A percentile compares a stretch with the other conserved stretches of the same genome.
phyloP scores from a whole-genome alignment of 2,888 invertebrate species.

The Acrocera orbiculus region DNA sequence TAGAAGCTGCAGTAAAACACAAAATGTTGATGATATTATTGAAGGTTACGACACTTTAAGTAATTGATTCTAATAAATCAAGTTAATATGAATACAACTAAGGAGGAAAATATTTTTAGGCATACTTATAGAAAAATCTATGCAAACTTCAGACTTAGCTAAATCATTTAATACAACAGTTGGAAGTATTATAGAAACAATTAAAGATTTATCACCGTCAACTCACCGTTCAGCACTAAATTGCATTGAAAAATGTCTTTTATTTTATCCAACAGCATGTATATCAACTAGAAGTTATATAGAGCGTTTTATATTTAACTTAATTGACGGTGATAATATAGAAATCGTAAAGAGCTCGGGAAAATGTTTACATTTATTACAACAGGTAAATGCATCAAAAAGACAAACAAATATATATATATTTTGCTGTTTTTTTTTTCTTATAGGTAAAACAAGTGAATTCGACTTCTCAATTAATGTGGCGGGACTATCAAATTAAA shows the following conservation, averaged over 20 bases:
- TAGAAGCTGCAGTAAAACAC: conserved; percentile 16
- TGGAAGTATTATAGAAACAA: conserved; percentile 17
- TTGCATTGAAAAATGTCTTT: conserved; percentile 19
- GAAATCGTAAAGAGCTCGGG: conserved; percentile 15
- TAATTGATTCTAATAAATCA: conserved; percentile 4
- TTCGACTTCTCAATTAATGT: no score
- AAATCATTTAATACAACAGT: conserved; percentile 18
- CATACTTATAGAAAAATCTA: conserved; percentile 15
- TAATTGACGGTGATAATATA: conserved; percentile 16
- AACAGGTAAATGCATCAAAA: conserved; percentile 18
- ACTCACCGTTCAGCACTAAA: conserved; percentile 15
- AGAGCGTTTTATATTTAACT: conserved; percentile 18
- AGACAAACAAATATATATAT: no score
- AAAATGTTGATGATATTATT: conserved; percentile 4
- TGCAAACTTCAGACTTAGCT: conserved; percentile 17
- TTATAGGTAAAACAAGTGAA: no score
- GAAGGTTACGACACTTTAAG: conserved; percentile 15
- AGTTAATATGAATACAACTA: not conserved
- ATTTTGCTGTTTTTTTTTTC: not conserved
- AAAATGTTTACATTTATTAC: conserved; percentile 22
- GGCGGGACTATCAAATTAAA: conserved; percentile 19
- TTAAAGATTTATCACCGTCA: conserved; percentile 11
- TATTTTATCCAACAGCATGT: conserved; percentile 18
- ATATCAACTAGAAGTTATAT: conserved; percentile 16
- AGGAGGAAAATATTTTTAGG: conserved; percentile 10